Conservation (phyloP, 2,113 vertebrate genomes). For the Salvelinus fontinalis region DNA sequence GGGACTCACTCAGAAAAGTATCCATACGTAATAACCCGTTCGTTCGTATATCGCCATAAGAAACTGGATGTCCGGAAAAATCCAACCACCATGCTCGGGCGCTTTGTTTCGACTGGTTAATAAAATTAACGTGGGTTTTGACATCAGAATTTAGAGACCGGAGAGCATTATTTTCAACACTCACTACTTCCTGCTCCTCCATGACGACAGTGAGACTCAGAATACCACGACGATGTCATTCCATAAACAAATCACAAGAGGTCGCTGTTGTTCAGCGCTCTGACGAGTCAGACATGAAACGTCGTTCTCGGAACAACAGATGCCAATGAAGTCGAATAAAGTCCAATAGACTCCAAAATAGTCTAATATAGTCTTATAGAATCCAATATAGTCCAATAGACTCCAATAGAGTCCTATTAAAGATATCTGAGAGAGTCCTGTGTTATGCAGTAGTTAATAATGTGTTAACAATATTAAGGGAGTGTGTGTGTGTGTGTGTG, state of each 20-base stretch:
- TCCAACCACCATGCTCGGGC: constrained; percentile 41
- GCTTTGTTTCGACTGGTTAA: constrained; percentile 10
- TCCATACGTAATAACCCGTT: constrained; percentile 14
- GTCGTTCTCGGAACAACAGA: background rate
- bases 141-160: constrained; percentile 28
- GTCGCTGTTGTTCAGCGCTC: background rate
- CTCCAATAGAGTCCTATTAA: no score
- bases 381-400: no score
- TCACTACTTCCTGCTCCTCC: background rate
- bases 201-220: background rate
- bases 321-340: no score
- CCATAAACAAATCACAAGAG: background rate
- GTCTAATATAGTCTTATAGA: fast-evolving
- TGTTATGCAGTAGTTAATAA: no score
- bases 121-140: constrained; percentile 20
- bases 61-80: constrained; percentile 31
- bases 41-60: constrained; percentile 37
- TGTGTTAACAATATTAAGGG: no score
- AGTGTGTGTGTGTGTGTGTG: no score
- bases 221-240: background rate
- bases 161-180: background rate
- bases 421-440: no score
- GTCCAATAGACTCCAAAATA: no score
- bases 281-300: background rate
- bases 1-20: constrained; percentile 38